Conservation (phyloP, 2,888 invertebrate species). For the Muscina levida region DNA sequence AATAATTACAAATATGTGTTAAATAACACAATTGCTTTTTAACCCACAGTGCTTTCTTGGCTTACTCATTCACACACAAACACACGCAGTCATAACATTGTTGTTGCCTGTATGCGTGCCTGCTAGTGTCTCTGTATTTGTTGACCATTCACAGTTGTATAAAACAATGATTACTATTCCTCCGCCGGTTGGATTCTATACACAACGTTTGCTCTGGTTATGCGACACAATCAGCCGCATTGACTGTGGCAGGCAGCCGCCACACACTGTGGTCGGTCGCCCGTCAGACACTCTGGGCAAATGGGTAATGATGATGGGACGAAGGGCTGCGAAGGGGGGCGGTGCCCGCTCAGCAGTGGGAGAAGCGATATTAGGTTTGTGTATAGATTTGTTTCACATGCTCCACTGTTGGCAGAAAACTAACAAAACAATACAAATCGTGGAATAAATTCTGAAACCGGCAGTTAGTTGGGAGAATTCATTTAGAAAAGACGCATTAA, state of each 20-base stretch:
- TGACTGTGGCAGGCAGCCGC: no score
- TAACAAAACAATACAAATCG: slow-evolving; percentile 29
- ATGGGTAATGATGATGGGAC: not conserved
- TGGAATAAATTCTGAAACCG: slow-evolving; percentile 55
- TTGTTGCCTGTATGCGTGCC: not conserved
- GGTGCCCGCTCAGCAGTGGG: no score
- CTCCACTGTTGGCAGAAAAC: slow-evolving; percentile 7
- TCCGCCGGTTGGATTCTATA: slow-evolving; percentile 9
- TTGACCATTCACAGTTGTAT: slow-evolving; percentile 6
- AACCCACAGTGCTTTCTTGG: not conserved
- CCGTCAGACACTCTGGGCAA: not conserved
- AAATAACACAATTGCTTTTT: no score
- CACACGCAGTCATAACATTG: not conserved
- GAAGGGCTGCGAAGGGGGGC: not conserved
- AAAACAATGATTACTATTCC: not conserved
- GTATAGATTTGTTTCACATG: slow-evolving; percentile 11
- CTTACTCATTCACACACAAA: slow-evolving; percentile 24
- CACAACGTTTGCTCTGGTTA: slow-evolving; percentile 23
- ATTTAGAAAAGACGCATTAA: slow-evolving; percentile 58
- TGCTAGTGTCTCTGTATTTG: not conserved
- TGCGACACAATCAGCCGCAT: slow-evolving; percentile 30
- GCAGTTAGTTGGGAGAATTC: slow-evolving; percentile 65
- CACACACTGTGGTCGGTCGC: not conserved
- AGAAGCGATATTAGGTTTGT: not conserved
- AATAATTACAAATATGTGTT: no score